Conservation (phyloP, 2,113 vertebrate genomes). For the Gobius niger region DNA sequence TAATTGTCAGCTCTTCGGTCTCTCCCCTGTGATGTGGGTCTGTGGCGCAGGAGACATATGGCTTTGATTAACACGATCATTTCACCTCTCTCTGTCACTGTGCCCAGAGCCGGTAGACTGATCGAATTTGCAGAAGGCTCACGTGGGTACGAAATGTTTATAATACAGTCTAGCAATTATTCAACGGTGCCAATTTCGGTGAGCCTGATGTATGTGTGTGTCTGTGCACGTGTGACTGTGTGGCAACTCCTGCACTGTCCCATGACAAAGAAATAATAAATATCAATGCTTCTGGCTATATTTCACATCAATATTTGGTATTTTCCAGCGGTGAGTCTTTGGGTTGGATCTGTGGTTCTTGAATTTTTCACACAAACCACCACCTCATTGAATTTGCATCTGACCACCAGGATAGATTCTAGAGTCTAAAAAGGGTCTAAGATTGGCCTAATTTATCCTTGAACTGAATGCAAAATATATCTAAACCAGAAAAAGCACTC, state of each 20-base stretch:
- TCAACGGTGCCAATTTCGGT: slow-evolving; percentile 53
- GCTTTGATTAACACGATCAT: slow-evolving; percentile 74
- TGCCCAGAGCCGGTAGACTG: slow-evolving; percentile 72
- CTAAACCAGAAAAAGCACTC: no score
- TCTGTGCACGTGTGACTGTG: slow-evolving; percentile 20
- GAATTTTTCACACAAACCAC: no score
- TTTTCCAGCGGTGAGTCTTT: no score
- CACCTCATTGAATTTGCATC: no score
- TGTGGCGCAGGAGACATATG: slow-evolving; percentile 71
- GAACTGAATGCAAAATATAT: no score
- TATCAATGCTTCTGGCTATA: no score
- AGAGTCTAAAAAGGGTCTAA: no score
- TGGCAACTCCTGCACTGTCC: background rate
- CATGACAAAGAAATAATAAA: background rate
- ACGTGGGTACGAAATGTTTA: slow-evolving; percentile 73
- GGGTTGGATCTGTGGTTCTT: no score
- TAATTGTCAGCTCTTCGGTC: slow-evolving; percentile 45
- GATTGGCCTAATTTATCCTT: no score
- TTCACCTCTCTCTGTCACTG: slow-evolving; percentile 67
- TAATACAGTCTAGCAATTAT: slow-evolving; percentile 71
- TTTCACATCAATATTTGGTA: no score
- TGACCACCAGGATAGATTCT: no score
- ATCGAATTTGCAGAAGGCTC: slow-evolving; percentile 74
- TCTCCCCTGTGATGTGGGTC: slow-evolving; percentile 29
- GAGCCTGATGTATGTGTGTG: slow-evolving; percentile 21